Evolutionary conservation across 2,113 vertebrate species (phyloP).

Genomic region (Pandion haliaetus): DNA sequence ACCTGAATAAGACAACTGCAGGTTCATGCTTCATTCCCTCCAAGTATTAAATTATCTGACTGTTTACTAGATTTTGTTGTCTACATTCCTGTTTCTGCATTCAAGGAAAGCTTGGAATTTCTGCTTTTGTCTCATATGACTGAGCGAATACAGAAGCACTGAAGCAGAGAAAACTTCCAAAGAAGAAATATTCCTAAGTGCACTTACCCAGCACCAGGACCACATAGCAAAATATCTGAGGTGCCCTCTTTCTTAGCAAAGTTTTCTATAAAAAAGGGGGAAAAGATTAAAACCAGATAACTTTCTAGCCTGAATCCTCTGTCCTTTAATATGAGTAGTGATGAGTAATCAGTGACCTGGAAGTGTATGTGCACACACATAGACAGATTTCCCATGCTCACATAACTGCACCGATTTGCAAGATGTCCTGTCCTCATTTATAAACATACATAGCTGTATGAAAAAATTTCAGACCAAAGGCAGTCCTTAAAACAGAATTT

Average conservation of each 20-base stretch:
- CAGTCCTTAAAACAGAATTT: background rate
- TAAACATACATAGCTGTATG: background rate
- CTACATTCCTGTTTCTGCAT: background rate
- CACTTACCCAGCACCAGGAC: conserved; percentile 87
- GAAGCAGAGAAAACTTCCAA: background rate
- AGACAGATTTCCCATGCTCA: background rate
- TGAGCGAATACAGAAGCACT: background rate
- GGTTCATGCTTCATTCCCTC: background rate
- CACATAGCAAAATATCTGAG: conserved; percentile 87
- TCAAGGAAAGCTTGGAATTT: background rate
- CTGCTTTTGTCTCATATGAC: background rate
- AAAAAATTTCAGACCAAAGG: background rate
- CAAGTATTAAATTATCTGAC: background rate
- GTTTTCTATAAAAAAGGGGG: conserved; percentile 58
- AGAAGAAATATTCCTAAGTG: background rate
- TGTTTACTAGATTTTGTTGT: background rate
- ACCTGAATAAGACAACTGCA: background rate
- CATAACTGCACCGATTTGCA: background rate
- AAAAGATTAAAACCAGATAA: background rate
- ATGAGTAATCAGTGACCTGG: background rate
- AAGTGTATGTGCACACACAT: fast-evolving
- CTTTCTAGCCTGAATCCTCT: background rate
- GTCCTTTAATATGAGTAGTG: background rate
- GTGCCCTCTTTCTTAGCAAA: conserved; percentile 79
- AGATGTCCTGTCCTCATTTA: background rate